Evolutionary conservation across 2,797 vertebrate species (phyloP), one percentile per base, ranked within the genome.

Genomic region (Halcyon smyrnensis): DNA sequence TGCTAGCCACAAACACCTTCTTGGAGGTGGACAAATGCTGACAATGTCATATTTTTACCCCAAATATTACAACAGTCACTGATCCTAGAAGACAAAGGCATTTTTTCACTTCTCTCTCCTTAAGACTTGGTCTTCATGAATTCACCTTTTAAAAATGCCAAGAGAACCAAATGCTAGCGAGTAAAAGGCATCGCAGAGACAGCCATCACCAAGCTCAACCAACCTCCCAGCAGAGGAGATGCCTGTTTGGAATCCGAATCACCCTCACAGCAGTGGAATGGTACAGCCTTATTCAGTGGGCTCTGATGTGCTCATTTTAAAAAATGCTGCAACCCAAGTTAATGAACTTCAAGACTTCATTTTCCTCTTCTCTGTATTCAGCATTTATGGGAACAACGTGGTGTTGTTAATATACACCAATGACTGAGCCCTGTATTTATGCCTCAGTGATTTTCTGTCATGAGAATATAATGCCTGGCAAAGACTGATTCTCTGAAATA

Each of bases 361-460:
- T 90, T 95, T 86, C 87, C 43, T 94, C 51, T 74, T 89, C 17
- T 15, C 48, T 77, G 48, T 95, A 89, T 89, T 93, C 91, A 95
- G 84, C 53, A 78, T 94, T 96, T 97, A 71, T 54, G 77, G 88
- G 94, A 96, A 96, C 88, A 95, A 95, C 75, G 10, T 89, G 84
- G 70, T 90, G 88, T 76, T 95, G 85, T 97, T 96, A 94, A 93
- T 92, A 90, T 51, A 95, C 86, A 94, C 83, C 88, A 94, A 39
- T 80, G 91, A 89, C 88, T 94, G 85, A 87, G 80, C 4, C 0
- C 78, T 92, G 88, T 92, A 95, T 97, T 96, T 95, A 93, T 94
- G 95, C 91, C 91, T 95, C 93, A 90, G 34, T 95, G 91, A 95
- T 96, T 96, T 97, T 96, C 94, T 97, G 93, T 95, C 95, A 91